Percentiles rank a stretch among this genome's conserved stretches.
These are phyloP conservation scores for Gouania willdenowi DNA, from an alignment of 2,797 vertebrate genomes.

Conservation along the genomic window DNA sequence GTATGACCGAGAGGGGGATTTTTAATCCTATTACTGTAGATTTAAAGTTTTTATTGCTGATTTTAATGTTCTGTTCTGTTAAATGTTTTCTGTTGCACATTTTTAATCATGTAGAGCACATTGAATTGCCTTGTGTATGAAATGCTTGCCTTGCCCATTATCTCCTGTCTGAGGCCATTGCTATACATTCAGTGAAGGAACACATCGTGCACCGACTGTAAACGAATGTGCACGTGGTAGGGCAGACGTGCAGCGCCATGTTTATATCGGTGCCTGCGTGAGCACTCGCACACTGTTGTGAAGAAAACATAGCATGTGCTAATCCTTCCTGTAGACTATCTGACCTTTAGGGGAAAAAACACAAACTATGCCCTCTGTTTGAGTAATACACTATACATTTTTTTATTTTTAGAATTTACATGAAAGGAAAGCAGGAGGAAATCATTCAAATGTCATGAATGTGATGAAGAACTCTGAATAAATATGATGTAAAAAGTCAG, in stretches of 20 bases:
- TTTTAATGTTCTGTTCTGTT: no score
- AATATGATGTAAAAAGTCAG: slow-evolving; percentile 33
- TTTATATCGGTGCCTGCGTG: slow-evolving; percentile 33
- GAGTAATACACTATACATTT: no score
- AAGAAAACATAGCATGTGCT: slow-evolving; percentile 45
- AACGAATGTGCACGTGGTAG: not conserved
- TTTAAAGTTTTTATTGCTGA: no score
- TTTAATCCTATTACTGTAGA: no score
- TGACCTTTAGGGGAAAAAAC: slow-evolving; percentile 45
- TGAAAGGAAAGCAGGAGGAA: slow-evolving; percentile 2
- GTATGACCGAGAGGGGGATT: no score
- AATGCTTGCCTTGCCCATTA: no score
- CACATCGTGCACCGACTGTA: not conserved
- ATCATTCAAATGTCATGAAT: not conserved
- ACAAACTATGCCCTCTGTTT: slow-evolving; percentile 10
- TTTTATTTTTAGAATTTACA: no score
- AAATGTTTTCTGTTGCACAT: no score
- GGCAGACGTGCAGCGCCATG: slow-evolving; percentile 4
- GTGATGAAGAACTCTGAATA: slow-evolving; percentile 13
- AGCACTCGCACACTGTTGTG: slow-evolving; percentile 51
- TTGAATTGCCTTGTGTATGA: no score
- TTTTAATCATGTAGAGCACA: no score
- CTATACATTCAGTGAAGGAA: no score
- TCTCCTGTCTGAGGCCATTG: no score
- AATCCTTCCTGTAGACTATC: slow-evolving; percentile 36